Conservation (phyloP, 2,888 invertebrate species). For the Brenthis daphne region DNA sequence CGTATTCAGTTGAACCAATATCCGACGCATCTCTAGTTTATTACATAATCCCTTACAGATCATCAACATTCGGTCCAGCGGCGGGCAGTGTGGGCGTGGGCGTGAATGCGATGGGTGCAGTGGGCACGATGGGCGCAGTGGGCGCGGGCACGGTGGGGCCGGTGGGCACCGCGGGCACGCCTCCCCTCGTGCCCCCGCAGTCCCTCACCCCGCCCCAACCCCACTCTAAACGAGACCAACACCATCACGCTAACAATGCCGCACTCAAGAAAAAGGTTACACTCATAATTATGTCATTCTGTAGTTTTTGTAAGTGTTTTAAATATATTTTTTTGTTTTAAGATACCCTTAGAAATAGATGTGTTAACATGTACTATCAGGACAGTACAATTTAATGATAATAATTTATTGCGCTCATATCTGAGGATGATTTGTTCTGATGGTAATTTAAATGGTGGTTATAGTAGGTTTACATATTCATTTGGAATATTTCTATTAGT, state of each 20-base stretch:
- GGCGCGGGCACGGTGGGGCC: constrained; percentile 31
- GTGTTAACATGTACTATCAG: no score
- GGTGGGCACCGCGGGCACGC: constrained; percentile 43
- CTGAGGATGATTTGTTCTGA: no score
- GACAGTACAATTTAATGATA: neutral
- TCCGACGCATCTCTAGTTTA: neutral
- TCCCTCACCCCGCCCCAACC: constrained; percentile 58
- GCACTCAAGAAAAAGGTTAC: constrained; percentile 71
- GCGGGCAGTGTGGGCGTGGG: constrained; percentile 38
- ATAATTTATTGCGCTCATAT: neutral
- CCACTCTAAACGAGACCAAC: constrained; percentile 67
- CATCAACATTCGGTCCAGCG: constrained; percentile 62
- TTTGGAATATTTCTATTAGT: no score
- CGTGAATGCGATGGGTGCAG: constrained; percentile 26
- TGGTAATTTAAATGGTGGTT: no score
- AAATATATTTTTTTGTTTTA: neutral
- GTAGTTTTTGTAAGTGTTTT: neutral
- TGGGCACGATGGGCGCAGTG: constrained; percentile 31
- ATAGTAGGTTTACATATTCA: no score
- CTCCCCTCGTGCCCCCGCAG: constrained; percentile 51
- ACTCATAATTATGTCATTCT: constrained; percentile 28
- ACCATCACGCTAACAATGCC: constrained; percentile 57
- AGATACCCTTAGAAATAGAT: no score
- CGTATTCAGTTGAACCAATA: neutral
- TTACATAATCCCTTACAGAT: constrained; percentile 42